Evolutionary conservation across 1,140 invertebrate species (phyloP).

Genomic region (Saccostrea echinata): DNA sequence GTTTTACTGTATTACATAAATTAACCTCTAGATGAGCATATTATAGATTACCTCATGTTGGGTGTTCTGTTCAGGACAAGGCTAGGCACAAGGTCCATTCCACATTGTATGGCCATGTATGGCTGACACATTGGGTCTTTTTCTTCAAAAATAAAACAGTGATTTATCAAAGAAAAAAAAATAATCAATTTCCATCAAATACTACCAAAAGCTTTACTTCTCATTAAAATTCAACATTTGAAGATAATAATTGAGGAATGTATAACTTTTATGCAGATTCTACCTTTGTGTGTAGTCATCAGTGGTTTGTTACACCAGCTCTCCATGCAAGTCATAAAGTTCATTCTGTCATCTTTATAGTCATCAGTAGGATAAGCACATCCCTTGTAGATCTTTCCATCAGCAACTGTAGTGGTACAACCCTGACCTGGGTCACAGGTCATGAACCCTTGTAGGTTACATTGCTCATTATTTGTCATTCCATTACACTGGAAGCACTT

Average conservation of each 20-base stretch:
- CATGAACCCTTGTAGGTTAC: neutral
- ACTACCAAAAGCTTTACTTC: too few relatives aligned
- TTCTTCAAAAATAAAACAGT: constrained; percentile 33
- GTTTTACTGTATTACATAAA: too few relatives aligned
- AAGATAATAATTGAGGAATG: neutral
- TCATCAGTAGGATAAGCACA: constrained; percentile 40
- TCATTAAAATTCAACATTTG: neutral
- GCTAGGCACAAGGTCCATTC: constrained; percentile 33
- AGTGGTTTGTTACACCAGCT: constrained; percentile 39
- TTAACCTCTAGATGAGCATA: too few relatives aligned
- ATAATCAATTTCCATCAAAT: neutral
- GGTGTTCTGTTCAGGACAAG: neutral
- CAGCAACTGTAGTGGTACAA: constrained; percentile 14
- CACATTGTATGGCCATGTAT: constrained; percentile 43
- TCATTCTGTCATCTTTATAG: neutral
- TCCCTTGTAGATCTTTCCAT: constrained; percentile 34
- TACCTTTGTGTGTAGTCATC: constrained; percentile 33
- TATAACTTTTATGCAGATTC: neutral
- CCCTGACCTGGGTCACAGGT: constrained; percentile 21
- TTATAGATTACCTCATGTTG: constrained; percentile 10
- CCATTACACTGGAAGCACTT: constrained; percentile 39
- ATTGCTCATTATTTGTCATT: constrained; percentile 21
- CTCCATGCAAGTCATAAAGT: constrained; percentile 20
- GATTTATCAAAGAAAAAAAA: neutral
- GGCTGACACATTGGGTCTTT: constrained; percentile 41